Base-by-base conservation (phyloP, 2,888 invertebrate species). In the Ormyrus nitidulus region DNA sequence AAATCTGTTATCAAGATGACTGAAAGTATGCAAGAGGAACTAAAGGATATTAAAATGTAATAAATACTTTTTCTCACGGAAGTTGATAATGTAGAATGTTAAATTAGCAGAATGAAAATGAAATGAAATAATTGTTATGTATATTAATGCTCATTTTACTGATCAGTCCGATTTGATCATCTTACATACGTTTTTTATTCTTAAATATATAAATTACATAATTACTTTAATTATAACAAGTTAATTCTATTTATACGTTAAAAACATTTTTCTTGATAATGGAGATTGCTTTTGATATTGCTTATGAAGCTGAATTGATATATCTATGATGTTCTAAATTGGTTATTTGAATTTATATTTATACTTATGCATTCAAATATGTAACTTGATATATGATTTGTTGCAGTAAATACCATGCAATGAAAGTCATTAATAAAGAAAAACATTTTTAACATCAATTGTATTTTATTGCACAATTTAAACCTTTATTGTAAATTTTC, bases 401-500 rank as follows among this genome's bases (percentile, higher is more conserved):
- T 82, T 82, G 74, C 66, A 71, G 48, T 66, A 53, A 34, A 64
- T 76, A 79, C 53, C 64, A 74, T 71, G 71, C 77, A 79, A 74
- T 62, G 62, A 71, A 77, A 79, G 73, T 79, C 77, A 73, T 74
- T 62, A 82, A 82, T 82, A 82, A 82, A 81, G 61, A 74, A 9
- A 71, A 73, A 66, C 49, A 59, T 77, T 81, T 79, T 79, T 70
- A 62, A 70, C 64, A 75, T 59, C 65, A 34, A 44, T 44, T 61
- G 5, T 75, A 5, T 54, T 78, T 81, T 81, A 71, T 81, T 78
- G 66, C 56, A 64, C 62, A 72, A 53, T 49, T 72, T 62, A 10
- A 70, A 76, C 69, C 66, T 61, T n/a, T 66, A 65, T 46, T 34
- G 54, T 62, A 73, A 13, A 46, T 62, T 11, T 49, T 69, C 51